Base-by-base conservation (phyloP, 2,113 vertebrate genomes). In the Nansenia antarctica region DNA sequence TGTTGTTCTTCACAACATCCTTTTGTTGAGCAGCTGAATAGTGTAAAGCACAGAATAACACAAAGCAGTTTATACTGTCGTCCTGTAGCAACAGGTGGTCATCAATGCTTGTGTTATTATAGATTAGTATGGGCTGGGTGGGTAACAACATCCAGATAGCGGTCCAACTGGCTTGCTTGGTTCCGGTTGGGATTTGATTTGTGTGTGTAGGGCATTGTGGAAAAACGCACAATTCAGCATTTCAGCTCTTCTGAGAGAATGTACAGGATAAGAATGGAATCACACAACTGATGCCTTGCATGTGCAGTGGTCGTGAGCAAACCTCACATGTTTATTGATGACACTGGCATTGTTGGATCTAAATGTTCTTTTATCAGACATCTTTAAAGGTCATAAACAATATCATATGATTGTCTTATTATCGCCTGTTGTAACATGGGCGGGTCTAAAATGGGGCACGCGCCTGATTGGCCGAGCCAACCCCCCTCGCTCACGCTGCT, bases 381-480 rank as follows among this genome's bases (percentile, higher is more conserved):
- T 37, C 12, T 62, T 70, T 79, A 83, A 87, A 88, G 88, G 88
- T 88, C 85, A 86, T 76, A n/a, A 81, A 76, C 53, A 73, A 47
- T 60, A 63, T 54, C 60, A 52, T 62, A 22, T 77, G 66, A 72
- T 62, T 60, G 75, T 88, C 73, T 81, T 86, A 79, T 88, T 85
- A 85, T 82, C 76, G 84, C 79, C 75, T 79, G 75, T 84, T 87
- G 82, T 88, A 81, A 79, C 57, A 42, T 79, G 55, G 89, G 88
- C 79, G 85, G 85, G 88, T 62, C 57, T 84, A 81, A 69, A 78
- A 62, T 70, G 63, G 69, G 76, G 73, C 80, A 39, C 31, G 24
- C 66, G 26, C 22, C n/a, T 73, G 88, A 92, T 92, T 92, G 92
- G 92, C 58, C 65, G 53, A 0, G n/a, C 37, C n/a, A 70, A 68